Evolutionary conservation across 2,888 invertebrate genomes (phyloP), one percentile per base, ranked within the genome.

Genomic region (Drosophila suboccidentalis): DNA sequence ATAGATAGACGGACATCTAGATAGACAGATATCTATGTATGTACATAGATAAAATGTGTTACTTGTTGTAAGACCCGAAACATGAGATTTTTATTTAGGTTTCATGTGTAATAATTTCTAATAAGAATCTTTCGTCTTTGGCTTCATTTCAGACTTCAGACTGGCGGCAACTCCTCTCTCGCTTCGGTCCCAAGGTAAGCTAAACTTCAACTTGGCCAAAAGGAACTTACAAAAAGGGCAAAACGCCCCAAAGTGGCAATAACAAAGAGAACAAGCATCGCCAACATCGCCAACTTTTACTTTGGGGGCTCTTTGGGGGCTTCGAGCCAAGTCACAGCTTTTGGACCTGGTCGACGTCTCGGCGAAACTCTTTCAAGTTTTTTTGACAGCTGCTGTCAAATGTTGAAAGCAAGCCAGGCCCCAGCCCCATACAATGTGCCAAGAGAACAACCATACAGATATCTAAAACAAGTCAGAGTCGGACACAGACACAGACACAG

Each of bases 341-440:
- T 80, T 80, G 66, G 72, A 67, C 61, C 76, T 57, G 59, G 74
- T 77, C 66, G 61, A 85, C 73, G 83, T 81, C 89, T 84, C 89
- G 85, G 89, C 90, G 67, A 80, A 87, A 76, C 82, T 87, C 86
- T 86, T 86, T 86, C 72, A 89, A 87, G 86, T 86, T 89, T 80
- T 75, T 82, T 85, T 86, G 86, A 86, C 86, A 86, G 90, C 90
- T 87, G 86, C 86, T 86, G 86, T 86, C 90, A 86, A 86, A 86
- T 85, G 86, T 82, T 86, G 86, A 86, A 86, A 89, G 85, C 82
- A 85, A 82, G 75, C 61, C 57, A 59, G 58, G 36, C 39, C 49
- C 41, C 50, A 57, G 44, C 6, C 41, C 65, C 59, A 55, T 54
- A 70, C 49, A 36, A 69, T 61, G 55, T 32, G 38, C 46, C 53